These are phyloP conservation scores for Spea hammondii DNA, from an alignment of 2,797 vertebrate genomes.

Conservation along the genomic window DNA sequence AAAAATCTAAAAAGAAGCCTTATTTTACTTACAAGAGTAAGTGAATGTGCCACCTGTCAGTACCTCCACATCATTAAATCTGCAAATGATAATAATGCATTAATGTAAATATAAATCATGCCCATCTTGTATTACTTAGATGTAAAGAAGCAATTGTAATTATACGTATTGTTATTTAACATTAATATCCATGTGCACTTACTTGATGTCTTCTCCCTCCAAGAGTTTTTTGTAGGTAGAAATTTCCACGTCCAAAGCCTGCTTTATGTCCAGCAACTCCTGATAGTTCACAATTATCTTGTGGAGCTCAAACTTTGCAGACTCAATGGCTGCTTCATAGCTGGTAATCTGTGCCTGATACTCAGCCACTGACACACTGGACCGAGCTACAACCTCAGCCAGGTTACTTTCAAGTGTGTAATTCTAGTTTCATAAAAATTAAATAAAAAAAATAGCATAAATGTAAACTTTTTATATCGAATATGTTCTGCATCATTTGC, in stretches of 20 bases:
- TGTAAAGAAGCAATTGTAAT: no score
- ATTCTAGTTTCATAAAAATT: constrained; percentile 52
- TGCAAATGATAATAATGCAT: constrained; percentile 1
- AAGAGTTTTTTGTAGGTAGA: constrained; percentile 64
- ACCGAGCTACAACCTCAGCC: constrained; percentile 59
- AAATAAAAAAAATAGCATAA: neutral
- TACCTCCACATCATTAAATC: constrained; percentile 30
- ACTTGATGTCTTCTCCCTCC: constrained; percentile 65
- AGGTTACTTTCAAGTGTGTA: constrained; percentile 61
- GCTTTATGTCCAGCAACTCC: constrained; percentile 65
- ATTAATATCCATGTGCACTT: constrained; percentile 36
- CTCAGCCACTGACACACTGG: constrained; percentile 61
- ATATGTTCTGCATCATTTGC: neutral
- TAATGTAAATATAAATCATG: neutral
- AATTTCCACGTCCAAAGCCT: constrained; percentile 65
- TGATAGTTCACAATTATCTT: constrained; percentile 66
- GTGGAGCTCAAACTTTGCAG: constrained; percentile 63
- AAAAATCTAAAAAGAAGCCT: no score
- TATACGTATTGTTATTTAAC: neutral
- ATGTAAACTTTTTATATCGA: neutral
- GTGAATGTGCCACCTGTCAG: constrained; percentile 44
- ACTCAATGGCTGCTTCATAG: constrained; percentile 62
- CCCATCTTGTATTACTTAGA: no score
- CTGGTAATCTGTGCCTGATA: constrained; percentile 62
- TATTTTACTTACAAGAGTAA: constrained; percentile 39